Percentiles rank a stretch among this genome's conserved stretches.
These are phyloP conservation scores for Ostrea edulis DNA, from an alignment of 1,140 invertebrate genomes.

Conservation along the genomic window DNA sequence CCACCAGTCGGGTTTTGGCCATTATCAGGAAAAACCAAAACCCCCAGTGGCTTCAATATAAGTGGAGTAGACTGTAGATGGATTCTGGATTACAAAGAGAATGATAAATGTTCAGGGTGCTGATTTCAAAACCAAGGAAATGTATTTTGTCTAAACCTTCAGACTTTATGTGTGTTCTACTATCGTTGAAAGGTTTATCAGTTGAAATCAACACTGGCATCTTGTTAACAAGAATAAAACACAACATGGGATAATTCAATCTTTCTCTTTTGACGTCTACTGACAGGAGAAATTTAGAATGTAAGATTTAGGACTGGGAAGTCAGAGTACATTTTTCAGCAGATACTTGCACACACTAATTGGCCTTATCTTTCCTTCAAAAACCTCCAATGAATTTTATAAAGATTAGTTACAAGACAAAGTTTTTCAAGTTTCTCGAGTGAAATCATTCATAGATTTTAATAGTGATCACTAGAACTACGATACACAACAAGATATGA, in stretches of 20 bases:
- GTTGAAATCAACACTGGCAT: constrained; percentile 36
- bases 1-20: too few species aligned
- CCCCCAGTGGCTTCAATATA: too few species aligned
- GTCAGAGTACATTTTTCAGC: constrained; percentile 10
- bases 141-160: constrained; percentile 9
- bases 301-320: constrained; percentile 9
- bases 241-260: constrained; percentile 18
- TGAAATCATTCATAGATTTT: background rate
- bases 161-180: background rate
- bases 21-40: too few species aligned
- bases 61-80: too few species aligned
- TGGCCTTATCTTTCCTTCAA: background rate
- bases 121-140: constrained; percentile 9
- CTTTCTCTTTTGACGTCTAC: constrained; percentile 3
- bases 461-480: background rate
- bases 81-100: background rate
- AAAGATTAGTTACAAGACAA: background rate
- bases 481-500: too few species aligned
- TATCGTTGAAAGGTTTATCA: constrained; percentile 36
- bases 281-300: background rate
- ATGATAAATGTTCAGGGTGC: background rate
- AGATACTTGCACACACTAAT: constrained; percentile 22
- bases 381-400: background rate
- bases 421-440: background rate
- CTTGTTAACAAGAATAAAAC: constrained; percentile 35